Conservation (phyloP, 2,888 invertebrate genomes). For the Buathra laborator region DNA sequence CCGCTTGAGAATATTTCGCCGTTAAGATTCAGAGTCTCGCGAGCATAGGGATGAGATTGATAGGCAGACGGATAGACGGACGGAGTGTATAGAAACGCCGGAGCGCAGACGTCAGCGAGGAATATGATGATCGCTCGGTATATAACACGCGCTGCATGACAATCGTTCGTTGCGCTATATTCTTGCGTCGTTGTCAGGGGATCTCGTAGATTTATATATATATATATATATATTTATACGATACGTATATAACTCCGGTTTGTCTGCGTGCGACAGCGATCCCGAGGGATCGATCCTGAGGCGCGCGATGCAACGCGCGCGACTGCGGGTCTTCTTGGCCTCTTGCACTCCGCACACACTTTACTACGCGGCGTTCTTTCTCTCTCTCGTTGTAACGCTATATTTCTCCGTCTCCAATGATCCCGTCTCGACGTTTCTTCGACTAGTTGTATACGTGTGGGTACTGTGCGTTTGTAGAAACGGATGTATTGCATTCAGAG, state of each 20-base stretch:
- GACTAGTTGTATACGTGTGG: background rate
- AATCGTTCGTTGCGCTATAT: conserved; percentile 9
- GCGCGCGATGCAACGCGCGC: conserved; percentile 49
- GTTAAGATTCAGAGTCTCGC: conserved; percentile 12
- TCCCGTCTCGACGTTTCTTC: conserved; percentile 40
- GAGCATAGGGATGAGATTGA: conserved; percentile 33
- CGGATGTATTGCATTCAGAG: conserved; percentile 52
- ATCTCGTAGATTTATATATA: conserved; percentile 11
- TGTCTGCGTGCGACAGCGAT: conserved; percentile 54
- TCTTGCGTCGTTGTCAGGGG: background rate
- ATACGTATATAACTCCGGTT: background rate
- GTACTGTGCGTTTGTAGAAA: background rate
- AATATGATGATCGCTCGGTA: conserved; percentile 40
- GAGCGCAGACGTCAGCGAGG: conserved; percentile 17
- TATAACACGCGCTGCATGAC: conserved; percentile 28
- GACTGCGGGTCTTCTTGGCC: conserved; percentile 52
- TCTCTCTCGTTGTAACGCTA: background rate
- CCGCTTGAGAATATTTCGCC: conserved; percentile 38
- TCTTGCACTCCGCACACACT: conserved; percentile 34
- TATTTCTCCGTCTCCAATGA: conserved; percentile 9
- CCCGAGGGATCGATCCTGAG: conserved; percentile 65
- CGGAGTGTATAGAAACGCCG: background rate
- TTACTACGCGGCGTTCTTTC: background rate
- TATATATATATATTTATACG: background rate
- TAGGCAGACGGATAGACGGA: conserved; percentile 38